Evolutionary conservation across 2,797 vertebrate species (phyloP), one percentile per base, ranked within the genome.

Genomic region (Philypnodon macrostomus): DNA sequence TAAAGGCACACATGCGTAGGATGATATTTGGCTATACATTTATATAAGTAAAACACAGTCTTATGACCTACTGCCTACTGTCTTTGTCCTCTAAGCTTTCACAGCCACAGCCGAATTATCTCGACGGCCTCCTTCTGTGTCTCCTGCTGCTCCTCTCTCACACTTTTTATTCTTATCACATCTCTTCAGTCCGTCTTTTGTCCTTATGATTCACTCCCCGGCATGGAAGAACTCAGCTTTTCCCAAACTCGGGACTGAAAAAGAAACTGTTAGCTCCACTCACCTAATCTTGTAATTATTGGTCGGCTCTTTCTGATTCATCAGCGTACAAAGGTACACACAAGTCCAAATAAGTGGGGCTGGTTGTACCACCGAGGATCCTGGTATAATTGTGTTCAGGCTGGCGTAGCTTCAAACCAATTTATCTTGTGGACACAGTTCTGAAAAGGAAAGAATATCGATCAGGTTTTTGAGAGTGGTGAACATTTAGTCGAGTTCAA

Each of bases 381-480:
- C 53, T n/a, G 16, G 53, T 58, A 50, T 62, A 49, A 53, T 58
- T 63, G 49, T 51, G 49, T 58, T 62, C 36, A 26, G 35, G 6
- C 18, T 36, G 7, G 27, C 50, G 63, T 34, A 47, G 53, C 53
- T 52, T 51, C 21, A 9, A 12, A 36, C 37, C 55, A 56, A 63
- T 73, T 70, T 62, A 51, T 66, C 50, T 65, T 14, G 48, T 47
- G 38, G 58, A 62, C 58, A 55, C 57, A 58, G 61, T 45, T 34
- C 58, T 17, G 62, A 47, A 50, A 52, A 11, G 38, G 63, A 47
- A 49, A 57, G 57, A 53, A 17, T 61, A 75, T 67, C 36, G 51
- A 77, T 67, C 49, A 16, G 38, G 47, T 41, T 63, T 47, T 68
- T 40, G 40, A 38, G 48, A n/a, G 38, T 27, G 38, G 12, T 36